Evolutionary conservation across 1,140 invertebrate species (phyloP).

Genomic region (Heliconius eleuchia): DNA sequence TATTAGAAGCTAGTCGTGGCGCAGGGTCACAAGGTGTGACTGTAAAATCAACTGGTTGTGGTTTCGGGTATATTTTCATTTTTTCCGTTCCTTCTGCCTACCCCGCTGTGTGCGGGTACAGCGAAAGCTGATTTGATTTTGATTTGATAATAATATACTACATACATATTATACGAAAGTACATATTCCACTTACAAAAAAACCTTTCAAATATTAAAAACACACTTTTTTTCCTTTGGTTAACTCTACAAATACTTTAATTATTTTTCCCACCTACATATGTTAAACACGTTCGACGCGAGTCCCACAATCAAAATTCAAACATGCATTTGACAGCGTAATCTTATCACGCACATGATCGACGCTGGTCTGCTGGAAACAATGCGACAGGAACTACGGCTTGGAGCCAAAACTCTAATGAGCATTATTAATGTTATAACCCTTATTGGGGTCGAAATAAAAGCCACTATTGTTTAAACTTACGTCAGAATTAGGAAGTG

Average conservation of each 20-base stretch:
- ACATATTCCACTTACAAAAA: too few species aligned
- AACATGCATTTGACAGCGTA: conserved; percentile 36
- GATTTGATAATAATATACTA: too few species aligned
- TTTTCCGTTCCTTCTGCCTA: too few species aligned
- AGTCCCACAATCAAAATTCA: conserved; percentile 38
- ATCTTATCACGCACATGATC: conserved; percentile 60
- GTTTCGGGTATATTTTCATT: too few species aligned
- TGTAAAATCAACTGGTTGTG: too few species aligned
- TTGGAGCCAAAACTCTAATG: conserved; percentile 42
- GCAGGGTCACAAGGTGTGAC: too few species aligned
- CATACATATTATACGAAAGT: too few species aligned
- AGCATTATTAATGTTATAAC: conserved; percentile 33
- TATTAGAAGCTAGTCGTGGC: background rate
- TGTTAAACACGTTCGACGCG: conserved; percentile 27
- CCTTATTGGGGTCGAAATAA: conserved; percentile 35
- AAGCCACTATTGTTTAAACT: conserved; percentile 34
- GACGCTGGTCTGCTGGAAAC: conserved; percentile 52
- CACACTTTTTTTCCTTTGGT: too few species aligned
- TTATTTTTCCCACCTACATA: background rate
- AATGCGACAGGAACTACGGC: conserved; percentile 71
- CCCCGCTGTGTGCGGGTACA: too few species aligned
- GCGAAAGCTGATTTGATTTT: too few species aligned
- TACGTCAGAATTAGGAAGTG: conserved; percentile 15
- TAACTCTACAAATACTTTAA: background rate
- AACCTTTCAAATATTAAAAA: too few species aligned